Percentiles rank a stretch among this genome's conserved stretches.
Evolutionary conservation across 2,113 vertebrate genomes (phyloP).

Genomic region (Nannospalax galili): DNA sequence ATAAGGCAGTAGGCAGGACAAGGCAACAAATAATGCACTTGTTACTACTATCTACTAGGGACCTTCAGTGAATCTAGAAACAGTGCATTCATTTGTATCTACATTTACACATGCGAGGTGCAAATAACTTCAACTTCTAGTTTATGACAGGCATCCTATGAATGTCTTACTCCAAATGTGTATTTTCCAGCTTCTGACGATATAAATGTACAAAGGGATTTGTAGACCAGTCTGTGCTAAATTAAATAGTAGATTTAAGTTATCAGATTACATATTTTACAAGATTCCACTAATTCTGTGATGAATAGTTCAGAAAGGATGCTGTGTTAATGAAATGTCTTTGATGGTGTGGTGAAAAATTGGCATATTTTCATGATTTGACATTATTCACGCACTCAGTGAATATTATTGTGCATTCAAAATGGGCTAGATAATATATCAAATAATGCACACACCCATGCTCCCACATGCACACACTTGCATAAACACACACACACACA

Average conservation of each 20-base stretch:
- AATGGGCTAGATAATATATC: not conserved
- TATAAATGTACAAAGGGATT: not conserved
- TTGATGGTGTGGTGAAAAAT: not conserved
- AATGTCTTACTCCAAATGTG: not conserved
- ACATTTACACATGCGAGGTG: not conserved
- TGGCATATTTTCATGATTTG: not conserved
- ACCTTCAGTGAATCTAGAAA: not conserved
- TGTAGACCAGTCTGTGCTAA: not conserved
- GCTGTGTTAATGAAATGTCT: not conserved
- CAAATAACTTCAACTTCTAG: not conserved
- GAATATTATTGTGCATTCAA: not conserved
- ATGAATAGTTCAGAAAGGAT: slow-evolving; percentile 9
- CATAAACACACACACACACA: not conserved
- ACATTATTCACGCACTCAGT: not conserved
- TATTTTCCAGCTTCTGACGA: not conserved
- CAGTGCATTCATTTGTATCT: not conserved
- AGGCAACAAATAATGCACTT: not conserved
- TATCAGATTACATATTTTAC: not conserved
- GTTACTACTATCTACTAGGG: not conserved
- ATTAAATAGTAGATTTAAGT: slow-evolving; percentile 1
- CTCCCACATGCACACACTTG: not conserved
- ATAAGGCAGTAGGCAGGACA: rapidly evolving
- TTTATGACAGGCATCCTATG: not conserved
- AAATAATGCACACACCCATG: not conserved
- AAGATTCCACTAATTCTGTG: not conserved